A percentile compares a stretch with the other conserved stretches of the same genome.
These are phyloP conservation scores for Spatula clypeata DNA, from an alignment of 2,797 vertebrate species.

Conservation along the genomic window DNA sequence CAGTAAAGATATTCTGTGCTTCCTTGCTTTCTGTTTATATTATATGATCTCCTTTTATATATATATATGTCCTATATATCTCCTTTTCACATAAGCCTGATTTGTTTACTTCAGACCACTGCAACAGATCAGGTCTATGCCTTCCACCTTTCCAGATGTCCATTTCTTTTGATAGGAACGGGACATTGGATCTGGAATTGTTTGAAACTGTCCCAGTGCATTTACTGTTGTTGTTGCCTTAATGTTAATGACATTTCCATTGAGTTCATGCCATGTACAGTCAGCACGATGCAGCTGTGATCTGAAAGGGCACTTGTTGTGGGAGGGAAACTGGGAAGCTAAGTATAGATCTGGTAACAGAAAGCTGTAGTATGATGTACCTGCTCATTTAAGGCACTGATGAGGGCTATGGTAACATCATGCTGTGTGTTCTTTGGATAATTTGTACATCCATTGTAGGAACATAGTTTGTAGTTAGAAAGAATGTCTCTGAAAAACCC, in stretches of 20 bases:
- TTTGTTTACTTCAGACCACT: background rate
- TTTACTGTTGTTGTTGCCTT: background rate
- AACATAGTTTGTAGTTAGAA: constrained; percentile 25
- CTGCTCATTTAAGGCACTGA: constrained; percentile 68
- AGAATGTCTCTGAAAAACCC: background rate
- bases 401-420: constrained; percentile 52
- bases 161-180: background rate
- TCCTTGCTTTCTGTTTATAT: background rate
- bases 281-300: background rate
- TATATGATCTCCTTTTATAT: background rate
- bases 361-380: constrained; percentile 41
- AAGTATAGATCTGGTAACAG: constrained; percentile 45
- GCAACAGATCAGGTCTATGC: background rate
- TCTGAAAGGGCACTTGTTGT: constrained; percentile 54
- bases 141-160: background rate
- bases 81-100: background rate
- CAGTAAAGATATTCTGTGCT: background rate
- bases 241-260: background rate
- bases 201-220: background rate
- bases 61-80: background rate
- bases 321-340: constrained; percentile 23
- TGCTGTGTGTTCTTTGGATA: constrained; percentile 28
- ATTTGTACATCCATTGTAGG: constrained; percentile 12
- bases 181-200: background rate
- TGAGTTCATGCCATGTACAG: constrained; percentile 2